phyloP scores from a whole-genome alignment of 2,888 invertebrate genomes.

The Cephonodes hylas region DNA sequence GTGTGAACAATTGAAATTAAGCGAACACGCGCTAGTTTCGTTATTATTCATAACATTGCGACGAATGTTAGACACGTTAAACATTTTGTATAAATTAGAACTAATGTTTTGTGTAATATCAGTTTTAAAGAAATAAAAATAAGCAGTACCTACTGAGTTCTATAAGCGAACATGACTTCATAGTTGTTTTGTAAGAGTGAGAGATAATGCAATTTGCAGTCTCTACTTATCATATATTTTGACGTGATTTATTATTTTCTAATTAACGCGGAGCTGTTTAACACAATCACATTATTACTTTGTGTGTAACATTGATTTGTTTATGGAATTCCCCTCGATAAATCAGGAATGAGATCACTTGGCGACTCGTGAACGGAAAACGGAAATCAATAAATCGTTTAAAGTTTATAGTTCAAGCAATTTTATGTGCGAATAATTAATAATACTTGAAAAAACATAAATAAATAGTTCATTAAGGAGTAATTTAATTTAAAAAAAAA shows the following conservation, averaged over 20 bases:
- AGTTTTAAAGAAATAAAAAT: too few species aligned
- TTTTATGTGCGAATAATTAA: too few species aligned
- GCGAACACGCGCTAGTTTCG: constrained; percentile 7
- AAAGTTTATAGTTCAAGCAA: not conserved
- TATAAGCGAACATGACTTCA: not conserved
- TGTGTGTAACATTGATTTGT: not conserved
- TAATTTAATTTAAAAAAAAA: too few species aligned
- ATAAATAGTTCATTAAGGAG: too few species aligned
- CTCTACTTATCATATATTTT: not conserved
- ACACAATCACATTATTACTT: not conserved
- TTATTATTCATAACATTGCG: not conserved
- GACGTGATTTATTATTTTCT: not conserved
- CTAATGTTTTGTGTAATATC: not conserved
- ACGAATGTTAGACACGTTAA: not conserved
- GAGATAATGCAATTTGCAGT: not conserved
- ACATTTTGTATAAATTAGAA: not conserved
- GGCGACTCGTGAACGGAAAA: not conserved
- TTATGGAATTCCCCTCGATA: not conserved
- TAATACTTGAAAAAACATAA: too few species aligned
- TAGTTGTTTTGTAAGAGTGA: not conserved
- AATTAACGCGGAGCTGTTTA: not conserved
- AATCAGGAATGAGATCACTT: not conserved
- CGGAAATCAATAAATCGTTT: not conserved
- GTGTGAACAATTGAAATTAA: constrained; percentile 15
- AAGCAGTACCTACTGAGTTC: too few species aligned